Evolutionary conservation across 2,888 invertebrate species (phyloP), one percentile per base, ranked within the genome.

Genomic region (Macrosiphum euphorbiae): DNA sequence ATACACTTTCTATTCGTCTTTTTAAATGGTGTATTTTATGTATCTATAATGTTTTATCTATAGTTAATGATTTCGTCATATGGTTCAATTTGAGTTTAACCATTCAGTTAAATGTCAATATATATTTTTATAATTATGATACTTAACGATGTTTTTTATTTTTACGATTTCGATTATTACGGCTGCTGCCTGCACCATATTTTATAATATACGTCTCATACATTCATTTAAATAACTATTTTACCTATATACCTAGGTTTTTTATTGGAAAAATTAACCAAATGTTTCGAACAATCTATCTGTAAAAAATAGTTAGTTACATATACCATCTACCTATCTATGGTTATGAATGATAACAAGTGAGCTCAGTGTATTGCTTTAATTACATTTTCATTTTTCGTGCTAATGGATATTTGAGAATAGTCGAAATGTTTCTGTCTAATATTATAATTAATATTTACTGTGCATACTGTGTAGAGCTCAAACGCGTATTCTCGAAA

Each of bases 381-480:
- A 35, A 78, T 44, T 85, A 85, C 44, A 28, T 86, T 86, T 86
- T 47, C 28, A 50, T 47, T 86, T 86, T 47, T 47, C 35, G 20
- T 35, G n/a, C 16, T 86, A 10, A 52, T 88, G 44, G 89, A 58
- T 58, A 13, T 44, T 16, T 11, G 47, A 50, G 67, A 78, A 92
- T 67, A 92, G 26, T 78, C 88, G 52, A 67, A 91, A 86, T 47
- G n/a, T 61, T 92, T 87, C 61, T 87, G 61, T 47, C 67, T 41
- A 92, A 88, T 88, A 88, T 78, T 92, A 67, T 52, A 88, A 78
- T 88, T 52, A 92, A 41, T 88, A 92, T 88, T 61, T 67, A n/a
- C 47, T 52, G 47, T 26, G 55, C 92, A 87, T 47, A 50, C 86
- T 41, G 61, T 41, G 50, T 88, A n/a, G 7, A 67, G 35, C 26